Conservation (phyloP, 2,888 invertebrate species). For the Diarsia mendica region DNA sequence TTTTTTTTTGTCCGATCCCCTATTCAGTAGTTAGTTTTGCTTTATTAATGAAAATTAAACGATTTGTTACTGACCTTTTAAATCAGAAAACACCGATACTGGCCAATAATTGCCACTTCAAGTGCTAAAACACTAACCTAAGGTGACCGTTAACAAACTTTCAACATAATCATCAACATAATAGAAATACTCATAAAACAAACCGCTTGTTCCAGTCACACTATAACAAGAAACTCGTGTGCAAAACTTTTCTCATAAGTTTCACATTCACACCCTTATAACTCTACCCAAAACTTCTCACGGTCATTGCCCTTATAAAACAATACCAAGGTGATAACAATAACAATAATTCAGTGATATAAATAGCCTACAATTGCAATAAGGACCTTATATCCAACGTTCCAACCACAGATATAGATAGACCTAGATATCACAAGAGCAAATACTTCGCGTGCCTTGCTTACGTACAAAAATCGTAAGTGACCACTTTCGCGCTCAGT, state of each 20-base stretch:
- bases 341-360: slow-evolving; percentile 58
- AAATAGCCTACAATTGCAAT: slow-evolving; percentile 64
- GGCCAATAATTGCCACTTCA: background rate
- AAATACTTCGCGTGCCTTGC: too few relatives aligned
- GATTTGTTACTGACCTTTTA: too few relatives aligned
- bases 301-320: slow-evolving; percentile 38
- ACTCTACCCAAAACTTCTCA: slow-evolving; percentile 13
- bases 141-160: background rate
- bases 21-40: too few relatives aligned
- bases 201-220: slow-evolving; percentile 17
- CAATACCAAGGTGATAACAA: slow-evolving; percentile 61
- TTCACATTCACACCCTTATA: background rate
- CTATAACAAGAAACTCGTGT: slow-evolving; percentile 29
- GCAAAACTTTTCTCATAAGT: slow-evolving; percentile 42
- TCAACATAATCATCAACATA: background rate
- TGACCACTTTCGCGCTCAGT: too few relatives aligned
- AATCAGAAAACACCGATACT: background rate
- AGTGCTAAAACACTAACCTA: background rate
- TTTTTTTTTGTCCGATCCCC: too few relatives aligned
- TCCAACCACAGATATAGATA: background rate
- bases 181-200: slow-evolving; percentile 23
- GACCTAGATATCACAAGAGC: too few relatives aligned
- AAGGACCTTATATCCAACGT: slow-evolving; percentile 33
- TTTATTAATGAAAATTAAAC: background rate
- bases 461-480: too few relatives aligned